Base-by-base conservation (phyloP, 2,113 vertebrate genomes). In the Clinocottus analis region DNA sequence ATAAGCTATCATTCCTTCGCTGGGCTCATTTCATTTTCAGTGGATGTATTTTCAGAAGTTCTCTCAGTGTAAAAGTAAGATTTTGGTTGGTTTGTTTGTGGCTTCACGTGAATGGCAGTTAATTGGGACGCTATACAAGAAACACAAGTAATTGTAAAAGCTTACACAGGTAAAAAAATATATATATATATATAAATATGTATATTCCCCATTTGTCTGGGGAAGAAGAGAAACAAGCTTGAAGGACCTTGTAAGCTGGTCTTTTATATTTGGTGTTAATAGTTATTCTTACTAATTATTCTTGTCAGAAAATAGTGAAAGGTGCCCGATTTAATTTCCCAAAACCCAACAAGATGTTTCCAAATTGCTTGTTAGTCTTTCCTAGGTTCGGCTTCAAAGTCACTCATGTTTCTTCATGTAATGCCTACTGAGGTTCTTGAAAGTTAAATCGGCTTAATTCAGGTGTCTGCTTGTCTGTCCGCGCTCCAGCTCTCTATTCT, bases 401-500 rank as follows among this genome's bases (percentile, higher is more conserved):
- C 58, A 25, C n/a, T 23, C 13, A 12, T 13, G 39, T 12, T 59
- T 49, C 35, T 35, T 29, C 23, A 55, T 17, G 25, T 3, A 17
- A 7, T 33, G 68, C 31, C 59, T 4, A 17, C 55, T 62, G 51
- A 12, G 17, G 37, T 53, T n/a, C n/a, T 17, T 11, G 21, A 64
- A 61, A 11, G 73, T 75, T 43, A 55, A 58, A 21, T 60, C 72
- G 11, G 47, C 53, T 73, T 67, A n/a, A 29, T 72, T 65, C 19
- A 29, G 12, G 8, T 47, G 49, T 81, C 33, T 68, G 37, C 41
- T 59, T 47, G 13, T 77, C 49, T 17, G 19, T 81, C 77, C n/a
- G 12, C 72, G 72, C 68, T 80, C 56, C n/a, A n/a, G n/a, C n/a
- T 51, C 59, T 64, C 60, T 81, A 4, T 67, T 58, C 45, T 71